Percentiles rank a stretch among this genome's conserved stretches.
Conservation (phyloP, 2,113 vertebrate species). For the Lepisosteus oculatus region DNA sequence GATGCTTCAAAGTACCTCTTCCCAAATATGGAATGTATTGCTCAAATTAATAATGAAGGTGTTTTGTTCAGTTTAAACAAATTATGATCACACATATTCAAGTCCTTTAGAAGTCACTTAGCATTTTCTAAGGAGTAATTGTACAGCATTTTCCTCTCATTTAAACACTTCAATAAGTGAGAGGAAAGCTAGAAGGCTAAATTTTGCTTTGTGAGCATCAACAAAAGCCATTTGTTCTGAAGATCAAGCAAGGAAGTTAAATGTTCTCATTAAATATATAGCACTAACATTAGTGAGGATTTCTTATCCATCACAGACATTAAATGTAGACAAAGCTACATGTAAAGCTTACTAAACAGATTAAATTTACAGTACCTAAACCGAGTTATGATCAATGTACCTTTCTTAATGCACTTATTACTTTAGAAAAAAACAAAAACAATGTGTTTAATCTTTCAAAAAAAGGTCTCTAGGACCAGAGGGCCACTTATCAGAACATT, state of each 20-base stretch:
- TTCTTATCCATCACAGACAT: background rate
- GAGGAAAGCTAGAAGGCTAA: background rate
- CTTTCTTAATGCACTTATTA: background rate
- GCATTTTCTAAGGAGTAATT: background rate
- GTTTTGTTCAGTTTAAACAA: background rate
- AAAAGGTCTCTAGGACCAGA: background rate
- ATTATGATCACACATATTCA: background rate
- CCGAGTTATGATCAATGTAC: background rate
- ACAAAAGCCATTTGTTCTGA: background rate
- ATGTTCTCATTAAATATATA: background rate
- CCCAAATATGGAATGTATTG: background rate
- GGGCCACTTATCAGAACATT: background rate
- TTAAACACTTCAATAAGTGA: background rate
- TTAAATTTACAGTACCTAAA: background rate
- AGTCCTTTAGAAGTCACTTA: background rate
- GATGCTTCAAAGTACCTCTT: background rate
- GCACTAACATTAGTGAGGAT: background rate
- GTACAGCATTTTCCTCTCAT: background rate
- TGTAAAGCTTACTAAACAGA: background rate
- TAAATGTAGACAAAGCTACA: background rate
- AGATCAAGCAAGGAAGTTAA: background rate
- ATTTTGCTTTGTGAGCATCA: background rate
- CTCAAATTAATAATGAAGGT: background rate
- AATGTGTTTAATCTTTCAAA: background rate
- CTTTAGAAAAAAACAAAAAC: conserved; percentile 1